Evolutionary conservation across 2,888 invertebrate genomes (phyloP), one percentile per base, ranked within the genome.

Genomic region (Druceiella hillmani): DNA sequence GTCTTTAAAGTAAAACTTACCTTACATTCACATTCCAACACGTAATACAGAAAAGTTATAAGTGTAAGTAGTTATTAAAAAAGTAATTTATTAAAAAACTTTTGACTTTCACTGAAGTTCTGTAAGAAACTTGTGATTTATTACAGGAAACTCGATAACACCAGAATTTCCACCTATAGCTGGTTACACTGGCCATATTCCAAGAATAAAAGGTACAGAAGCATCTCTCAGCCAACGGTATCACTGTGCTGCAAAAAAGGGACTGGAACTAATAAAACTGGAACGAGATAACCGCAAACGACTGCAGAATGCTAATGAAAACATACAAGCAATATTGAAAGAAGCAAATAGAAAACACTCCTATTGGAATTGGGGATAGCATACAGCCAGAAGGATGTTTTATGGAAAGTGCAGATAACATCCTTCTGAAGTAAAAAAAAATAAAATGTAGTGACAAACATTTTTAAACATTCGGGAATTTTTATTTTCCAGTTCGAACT

Each of bases 141-240:
- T 63, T 68, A 37, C 66, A 81, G 81, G 77, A 50, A 76, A 76
- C 58, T 71, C 76, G 45, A 70, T 76, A 56, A 78, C 81, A 4
- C 75, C 81, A 0, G 80, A 81, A 54, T 75, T 74, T 50, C 83
- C 82, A 12, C 83, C 83, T 10, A 82, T 83, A 50, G 79, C 82
- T 1, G 83, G 83, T 5, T 83, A 83, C 58, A 83, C 83, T 0
- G 83, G 83, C 3, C 82, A 83, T 55, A 82, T 83, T 42, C 82
- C 82, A 3, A 69, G 79, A 29, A 76, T 81, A 34, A 79, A 75
- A 52, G 79, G 79, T 9, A 74, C 75, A 1, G 81, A 82, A 55
- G 76, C 78, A 1, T 80, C 81, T 0, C 64, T 82, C n/a, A 81
- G 81, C 40, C 78, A 79, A 53, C 60, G 81, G 43, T 82, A 81